Percentiles rank a stretch among this genome's conserved stretches.
phyloP scores from a whole-genome alignment of 1,140 invertebrate species.

The Dryas iulia region DNA sequence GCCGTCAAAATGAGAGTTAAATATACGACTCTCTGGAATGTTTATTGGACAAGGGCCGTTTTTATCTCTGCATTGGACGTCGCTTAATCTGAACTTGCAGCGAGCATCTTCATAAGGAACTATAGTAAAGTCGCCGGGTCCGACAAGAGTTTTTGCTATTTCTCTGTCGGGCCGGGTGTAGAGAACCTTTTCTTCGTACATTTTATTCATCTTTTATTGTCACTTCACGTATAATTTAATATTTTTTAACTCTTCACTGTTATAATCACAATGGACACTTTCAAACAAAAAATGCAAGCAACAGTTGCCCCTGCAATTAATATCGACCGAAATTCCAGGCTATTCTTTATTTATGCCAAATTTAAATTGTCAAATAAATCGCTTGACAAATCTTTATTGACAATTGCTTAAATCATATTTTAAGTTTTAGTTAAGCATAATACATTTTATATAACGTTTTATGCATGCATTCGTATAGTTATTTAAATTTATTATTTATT shows the following conservation, averaged over 20 bases:
- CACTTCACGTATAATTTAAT: not conserved
- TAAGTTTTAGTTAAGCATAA: not conserved
- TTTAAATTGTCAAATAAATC: slow-evolving; percentile 2
- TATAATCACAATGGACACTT: not conserved
- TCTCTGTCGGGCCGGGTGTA: slow-evolving; percentile 64
- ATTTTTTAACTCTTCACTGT: too few relatives aligned
- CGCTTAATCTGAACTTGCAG: slow-evolving; percentile 46
- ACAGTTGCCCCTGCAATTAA: slow-evolving; percentile 13
- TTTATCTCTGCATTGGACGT: slow-evolving; percentile 46
- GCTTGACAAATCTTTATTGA: not conserved
- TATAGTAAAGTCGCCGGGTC: slow-evolving; percentile 57
- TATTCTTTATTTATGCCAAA: slow-evolving; percentile 18
- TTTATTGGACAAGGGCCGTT: slow-evolving; percentile 51
- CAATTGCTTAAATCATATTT: not conserved
- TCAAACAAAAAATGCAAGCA: not conserved
- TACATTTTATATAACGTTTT: not conserved
- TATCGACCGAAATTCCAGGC: slow-evolving; percentile 24
- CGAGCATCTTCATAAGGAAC: slow-evolving; percentile 71
- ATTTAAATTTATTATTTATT: not conserved
- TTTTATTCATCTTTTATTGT: slow-evolving; percentile 25
- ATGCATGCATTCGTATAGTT: not conserved
- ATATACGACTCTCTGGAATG: slow-evolving; percentile 47
- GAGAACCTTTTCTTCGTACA: slow-evolving; percentile 50
- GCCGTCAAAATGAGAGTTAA: slow-evolving; percentile 57
- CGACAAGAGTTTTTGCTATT: slow-evolving; percentile 56